Evolutionary conservation across 2,888 invertebrate genomes (phyloP).

Genomic region (Catotricha subobsoleta): DNA sequence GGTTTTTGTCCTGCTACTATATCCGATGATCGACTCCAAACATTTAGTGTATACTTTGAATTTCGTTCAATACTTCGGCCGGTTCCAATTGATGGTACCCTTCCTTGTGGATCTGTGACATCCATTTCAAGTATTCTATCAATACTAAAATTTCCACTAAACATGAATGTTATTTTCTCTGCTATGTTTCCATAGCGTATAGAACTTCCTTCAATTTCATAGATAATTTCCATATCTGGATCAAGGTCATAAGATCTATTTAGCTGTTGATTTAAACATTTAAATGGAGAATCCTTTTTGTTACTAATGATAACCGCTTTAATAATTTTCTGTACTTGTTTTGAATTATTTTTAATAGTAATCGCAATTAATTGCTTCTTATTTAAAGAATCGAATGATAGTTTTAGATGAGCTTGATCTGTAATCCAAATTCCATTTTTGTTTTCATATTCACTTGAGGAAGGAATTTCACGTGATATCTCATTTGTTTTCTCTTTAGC

Average conservation of each 20-base stretch:
- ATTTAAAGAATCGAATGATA: conserved; percentile 28
- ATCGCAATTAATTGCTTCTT: conserved; percentile 31
- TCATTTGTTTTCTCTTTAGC: too few species aligned
- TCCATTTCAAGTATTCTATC: conserved; percentile 38
- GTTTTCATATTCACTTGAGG: too few species aligned
- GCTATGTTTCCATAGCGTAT: conserved; percentile 41
- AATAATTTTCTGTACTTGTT: conserved; percentile 23
- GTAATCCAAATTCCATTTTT: conserved; percentile 37
- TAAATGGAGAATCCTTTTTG: conserved; percentile 35
- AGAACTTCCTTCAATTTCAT: conserved; percentile 35
- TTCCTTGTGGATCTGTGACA: conserved; percentile 24
- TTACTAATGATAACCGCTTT: conserved; percentile 34
- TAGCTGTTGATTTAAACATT: conserved; percentile 27
- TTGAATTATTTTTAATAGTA: conserved; percentile 32
- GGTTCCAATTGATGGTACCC: neutral
- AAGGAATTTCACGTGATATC: too few species aligned
- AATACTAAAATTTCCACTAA: conserved; percentile 38
- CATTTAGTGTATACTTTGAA: conserved; percentile 6
- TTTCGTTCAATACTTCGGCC: neutral
- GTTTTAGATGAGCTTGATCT: conserved; percentile 26
- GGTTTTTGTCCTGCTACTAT: too few species aligned
- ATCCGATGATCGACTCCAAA: too few species aligned
- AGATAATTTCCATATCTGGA: conserved; percentile 28
- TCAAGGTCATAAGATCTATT: conserved; percentile 25
- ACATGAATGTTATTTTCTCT: conserved; percentile 42